phyloP scores from a whole-genome alignment of 2,113 vertebrate genomes.

The Ivindomyrus marchei region DNA sequence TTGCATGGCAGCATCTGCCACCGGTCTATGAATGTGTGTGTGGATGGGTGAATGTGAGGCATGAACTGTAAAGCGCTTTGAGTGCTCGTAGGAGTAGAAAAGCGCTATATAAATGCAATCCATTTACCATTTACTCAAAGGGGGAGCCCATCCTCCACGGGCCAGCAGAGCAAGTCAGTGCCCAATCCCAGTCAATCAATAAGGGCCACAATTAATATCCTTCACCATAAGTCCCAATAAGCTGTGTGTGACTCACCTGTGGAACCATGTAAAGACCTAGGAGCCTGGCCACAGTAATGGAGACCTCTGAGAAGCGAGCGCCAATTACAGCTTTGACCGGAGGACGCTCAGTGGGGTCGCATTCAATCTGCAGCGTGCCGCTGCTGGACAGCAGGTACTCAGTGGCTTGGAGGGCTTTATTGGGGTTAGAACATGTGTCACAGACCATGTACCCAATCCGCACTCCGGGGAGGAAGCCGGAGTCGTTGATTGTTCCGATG shows the following conservation, averaged over 20 bases:
- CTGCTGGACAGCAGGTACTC: slow-evolving; percentile 41
- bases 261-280: slow-evolving; percentile 54
- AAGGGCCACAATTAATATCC: neutral
- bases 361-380: slow-evolving; percentile 16
- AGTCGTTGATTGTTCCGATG: slow-evolving; percentile 56
- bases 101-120: too few relatives aligned
- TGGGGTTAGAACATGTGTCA: slow-evolving; percentile 51
- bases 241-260: slow-evolving; percentile 42
- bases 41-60: too few relatives aligned
- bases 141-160: too few relatives aligned
- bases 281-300: slow-evolving; percentile 49
- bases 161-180: too few relatives aligned
- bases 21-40: too few relatives aligned
- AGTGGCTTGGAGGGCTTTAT: slow-evolving; percentile 45
- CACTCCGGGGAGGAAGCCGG: slow-evolving; percentile 49
- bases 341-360: slow-evolving; percentile 37
- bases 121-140: too few relatives aligned
- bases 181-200: neutral
- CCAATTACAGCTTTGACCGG: slow-evolving; percentile 52
- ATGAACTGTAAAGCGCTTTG: too few relatives aligned
- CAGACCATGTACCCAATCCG: slow-evolving; percentile 55
- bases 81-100: too few relatives aligned
- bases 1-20: too few relatives aligned
- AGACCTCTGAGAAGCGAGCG: slow-evolving; percentile 47
- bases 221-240: neutral